A percentile compares a stretch with the other conserved stretches of the same genome.
phyloP scores from a whole-genome alignment of 2,113 vertebrate species.

The Tragelaphus imberbis region DNA sequence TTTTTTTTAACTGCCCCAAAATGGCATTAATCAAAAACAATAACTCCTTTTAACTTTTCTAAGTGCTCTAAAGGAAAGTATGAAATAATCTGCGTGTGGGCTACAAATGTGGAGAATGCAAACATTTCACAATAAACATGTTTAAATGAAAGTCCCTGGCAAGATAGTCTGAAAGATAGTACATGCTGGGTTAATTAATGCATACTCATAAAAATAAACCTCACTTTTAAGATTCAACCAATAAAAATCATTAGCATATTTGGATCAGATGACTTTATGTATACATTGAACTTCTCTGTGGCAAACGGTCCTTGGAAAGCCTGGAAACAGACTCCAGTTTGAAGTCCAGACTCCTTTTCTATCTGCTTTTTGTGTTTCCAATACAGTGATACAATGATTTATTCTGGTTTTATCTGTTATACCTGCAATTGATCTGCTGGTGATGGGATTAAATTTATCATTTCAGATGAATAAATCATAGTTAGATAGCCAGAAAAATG shows the following conservation, averaged over 20 bases:
- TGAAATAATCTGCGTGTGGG: slow-evolving; percentile 99
- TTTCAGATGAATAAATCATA: slow-evolving; percentile 73
- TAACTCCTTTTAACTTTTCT: slow-evolving; percentile 94
- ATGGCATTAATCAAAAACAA: slow-evolving; percentile 99
- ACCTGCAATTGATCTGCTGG: slow-evolving; percentile 80
- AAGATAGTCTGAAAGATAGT: slow-evolving; percentile 94
- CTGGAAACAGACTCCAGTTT: slow-evolving; percentile 73
- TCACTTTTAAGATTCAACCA: slow-evolving; percentile 92
- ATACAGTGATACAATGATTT: slow-evolving; percentile 70
- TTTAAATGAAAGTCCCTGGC: slow-evolving; percentile 98
- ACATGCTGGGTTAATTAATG: slow-evolving; percentile 99
- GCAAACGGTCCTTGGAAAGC: slow-evolving; percentile 73
- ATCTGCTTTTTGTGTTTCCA: slow-evolving; percentile 63
- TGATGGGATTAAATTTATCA: slow-evolving; percentile 78
- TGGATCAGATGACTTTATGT: slow-evolving; percentile 85
- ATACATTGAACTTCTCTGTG: slow-evolving; percentile 74
- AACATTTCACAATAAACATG: slow-evolving; percentile 99
- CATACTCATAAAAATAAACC: slow-evolving; percentile 97
- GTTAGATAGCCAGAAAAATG: slow-evolving; percentile 64
- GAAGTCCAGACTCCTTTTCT: slow-evolving; percentile 68
- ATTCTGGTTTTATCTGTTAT: slow-evolving; percentile 80
- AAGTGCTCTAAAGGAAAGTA: slow-evolving; percentile 91
- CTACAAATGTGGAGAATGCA: slow-evolving; percentile 95
- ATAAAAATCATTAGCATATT: slow-evolving; percentile 95
- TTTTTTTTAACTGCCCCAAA: slow-evolving; percentile 73